phyloP scores from a whole-genome alignment of 1,140 invertebrate species.

The Reticulitermes speratus region DNA sequence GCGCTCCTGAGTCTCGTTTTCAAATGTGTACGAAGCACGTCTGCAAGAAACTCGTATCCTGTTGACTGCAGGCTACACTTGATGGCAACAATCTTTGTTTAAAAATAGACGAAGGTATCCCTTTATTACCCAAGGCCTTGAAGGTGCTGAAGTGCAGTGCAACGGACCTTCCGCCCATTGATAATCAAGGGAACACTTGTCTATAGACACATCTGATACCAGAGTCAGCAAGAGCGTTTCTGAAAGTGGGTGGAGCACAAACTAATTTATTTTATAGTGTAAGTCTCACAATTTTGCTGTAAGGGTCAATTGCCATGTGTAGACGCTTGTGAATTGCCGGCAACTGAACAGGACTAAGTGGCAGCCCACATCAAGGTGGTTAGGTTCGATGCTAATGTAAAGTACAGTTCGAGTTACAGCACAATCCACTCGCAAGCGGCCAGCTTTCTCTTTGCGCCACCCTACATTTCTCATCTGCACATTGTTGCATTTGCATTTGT shows the following conservation, averaged over 20 bases:
- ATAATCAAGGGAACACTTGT: not conserved
- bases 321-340: not conserved
- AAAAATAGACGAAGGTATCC: slow-evolving; percentile 11
- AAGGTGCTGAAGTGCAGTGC: not conserved
- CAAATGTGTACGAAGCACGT: not conserved
- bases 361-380: too few relatives aligned
- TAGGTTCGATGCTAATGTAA: too few relatives aligned
- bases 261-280: not conserved
- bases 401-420: too few relatives aligned
- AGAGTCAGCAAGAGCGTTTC: not conserved
- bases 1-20: not conserved
- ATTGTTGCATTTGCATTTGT: too few relatives aligned
- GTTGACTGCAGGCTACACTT: not conserved
- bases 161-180: not conserved
- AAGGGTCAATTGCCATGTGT: not conserved
- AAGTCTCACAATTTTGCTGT: not conserved
- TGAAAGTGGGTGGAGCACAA: not conserved
- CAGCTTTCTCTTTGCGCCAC: too few relatives aligned
- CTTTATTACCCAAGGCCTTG: not conserved
- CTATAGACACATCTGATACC: not conserved
- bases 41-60: not conserved
- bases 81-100: not conserved
- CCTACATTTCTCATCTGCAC: too few relatives aligned
- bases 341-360: too few relatives aligned
- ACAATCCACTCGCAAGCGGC: too few relatives aligned